Evolutionary conservation across 2,113 vertebrate species (phyloP).

Genomic region (Oncorhynchus nerka): DNA sequence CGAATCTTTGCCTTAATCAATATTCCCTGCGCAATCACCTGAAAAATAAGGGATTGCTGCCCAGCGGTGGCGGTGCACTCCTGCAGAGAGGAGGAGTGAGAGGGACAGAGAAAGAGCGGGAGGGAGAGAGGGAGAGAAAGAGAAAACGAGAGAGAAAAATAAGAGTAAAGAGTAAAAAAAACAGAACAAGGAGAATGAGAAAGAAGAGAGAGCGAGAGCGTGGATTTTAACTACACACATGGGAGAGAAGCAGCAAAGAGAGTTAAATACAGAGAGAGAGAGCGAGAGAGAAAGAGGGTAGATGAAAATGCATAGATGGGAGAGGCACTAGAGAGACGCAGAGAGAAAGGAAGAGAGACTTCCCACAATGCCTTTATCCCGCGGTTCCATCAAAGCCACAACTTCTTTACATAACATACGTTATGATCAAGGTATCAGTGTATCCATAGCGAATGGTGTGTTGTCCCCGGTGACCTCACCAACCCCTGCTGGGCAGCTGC

Average conservation of each 20-base stretch:
- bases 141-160: slow-evolving; percentile 8
- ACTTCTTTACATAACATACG: neutral
- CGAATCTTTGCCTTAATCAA: slow-evolving; percentile 70
- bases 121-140: slow-evolving; percentile 4
- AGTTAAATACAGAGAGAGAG: neutral
- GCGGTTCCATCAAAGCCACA: too few species aligned
- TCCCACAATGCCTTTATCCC: neutral
- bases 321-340: neutral
- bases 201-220: slow-evolving; percentile 3
- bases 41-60: slow-evolving; percentile 63
- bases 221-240: neutral
- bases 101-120: neutral
- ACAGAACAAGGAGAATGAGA: neutral
- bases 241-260: neutral
- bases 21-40: slow-evolving; percentile 77
- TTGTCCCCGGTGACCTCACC: too few species aligned
- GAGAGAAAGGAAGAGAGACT: neutral
- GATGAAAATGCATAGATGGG: neutral
- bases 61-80: slow-evolving; percentile 68
- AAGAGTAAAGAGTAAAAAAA: slow-evolving; percentile 22
- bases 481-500: slow-evolving; percentile 12
- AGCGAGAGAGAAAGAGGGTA: neutral
- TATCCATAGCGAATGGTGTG: neutral
- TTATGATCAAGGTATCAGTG: neutral
- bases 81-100: slow-evolving; percentile 20